phyloP scores from a whole-genome alignment of 2,797 vertebrate genomes.

The Peromyscus attwateri region DNA sequence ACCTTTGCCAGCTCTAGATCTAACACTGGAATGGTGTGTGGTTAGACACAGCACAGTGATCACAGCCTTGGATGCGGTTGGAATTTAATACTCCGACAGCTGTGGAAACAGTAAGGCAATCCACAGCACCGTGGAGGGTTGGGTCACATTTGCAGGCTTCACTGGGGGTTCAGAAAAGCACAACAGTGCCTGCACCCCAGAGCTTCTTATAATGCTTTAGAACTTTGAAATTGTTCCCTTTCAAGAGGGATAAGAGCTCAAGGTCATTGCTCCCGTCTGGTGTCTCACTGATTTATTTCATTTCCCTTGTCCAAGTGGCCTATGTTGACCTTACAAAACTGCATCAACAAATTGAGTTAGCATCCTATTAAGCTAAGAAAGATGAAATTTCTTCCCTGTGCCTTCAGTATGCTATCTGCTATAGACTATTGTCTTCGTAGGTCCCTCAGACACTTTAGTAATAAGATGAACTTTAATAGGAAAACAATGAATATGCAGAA shows the following conservation, averaged over 20 bases:
- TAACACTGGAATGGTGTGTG: constrained; percentile 84
- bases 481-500: constrained; percentile 56
- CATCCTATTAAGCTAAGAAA: constrained; percentile 72
- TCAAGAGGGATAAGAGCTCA: constrained; percentile 57
- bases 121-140: constrained; percentile 85
- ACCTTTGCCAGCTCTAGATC: constrained; percentile 82
- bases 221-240: constrained; percentile 56
- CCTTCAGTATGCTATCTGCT: neutral
- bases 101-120: constrained; percentile 92
- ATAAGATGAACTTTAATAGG: constrained; percentile 59
- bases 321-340: constrained; percentile 67
- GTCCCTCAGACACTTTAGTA: constrained; percentile 2
- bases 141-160: constrained; percentile 85
- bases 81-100: constrained; percentile 89
- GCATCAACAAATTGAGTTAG: constrained; percentile 77
- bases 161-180: constrained; percentile 75
- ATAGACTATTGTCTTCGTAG: neutral
- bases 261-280: constrained; percentile 71
- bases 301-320: constrained; percentile 65
- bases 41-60: constrained; percentile 87
- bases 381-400: constrained; percentile 58
- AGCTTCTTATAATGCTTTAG: constrained; percentile 68
- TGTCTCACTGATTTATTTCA: constrained; percentile 74
- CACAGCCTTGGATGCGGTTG: constrained; percentile 87
- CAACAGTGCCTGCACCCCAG: constrained; percentile 54